Evolutionary conservation across 2,888 invertebrate species (phyloP), one percentile per base, ranked within the genome.

Genomic region (Drosophila sordidula): DNA sequence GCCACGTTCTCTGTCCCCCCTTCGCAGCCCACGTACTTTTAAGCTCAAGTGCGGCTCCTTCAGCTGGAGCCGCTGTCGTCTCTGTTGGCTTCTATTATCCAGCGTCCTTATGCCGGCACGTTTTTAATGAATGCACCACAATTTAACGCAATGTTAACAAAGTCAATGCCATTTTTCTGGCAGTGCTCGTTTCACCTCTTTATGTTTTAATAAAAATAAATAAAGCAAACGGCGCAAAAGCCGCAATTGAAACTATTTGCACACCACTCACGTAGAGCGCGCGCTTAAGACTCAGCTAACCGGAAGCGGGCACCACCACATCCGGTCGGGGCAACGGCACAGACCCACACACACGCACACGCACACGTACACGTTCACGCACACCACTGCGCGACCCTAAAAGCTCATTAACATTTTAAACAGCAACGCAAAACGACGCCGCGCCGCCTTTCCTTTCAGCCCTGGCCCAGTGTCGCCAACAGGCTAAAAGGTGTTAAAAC

Each of bases 201-300:
- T 89, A 86, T 89, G 89, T 87, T 86, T 86, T 86, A 89, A 86
- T 86, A 89, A 87, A 84, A 89, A 86, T 86, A 86, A 89, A 86
- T 89, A 86, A 86, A 85, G 82, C 88, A 89, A 87, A 82, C 89
- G 89, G 61, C 66, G 85, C 81, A 70, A 72, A 89, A 89, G 89
- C 89, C 89, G 85, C 85, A 86, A 89, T 86, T 86, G 89, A 86
- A 86, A 86, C 88, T 86, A 86, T 86, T 86, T 89, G 89, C 85
- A 86, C 85, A 87, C 83, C 85, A 87, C 85, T 86, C 85, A 86
- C 85, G 85, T 86, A 86, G 86, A 87, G 83, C 80, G 70, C 57
- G 70, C 80, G 86, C 86, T 87, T 75, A 82, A 85, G 88, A 87
- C 82, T 79, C 89, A 82, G 88, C 80, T 68, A 88, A 86, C 89